phyloP scores from a whole-genome alignment of 2,113 vertebrate genomes.

The Triplophysa tibetana region DNA sequence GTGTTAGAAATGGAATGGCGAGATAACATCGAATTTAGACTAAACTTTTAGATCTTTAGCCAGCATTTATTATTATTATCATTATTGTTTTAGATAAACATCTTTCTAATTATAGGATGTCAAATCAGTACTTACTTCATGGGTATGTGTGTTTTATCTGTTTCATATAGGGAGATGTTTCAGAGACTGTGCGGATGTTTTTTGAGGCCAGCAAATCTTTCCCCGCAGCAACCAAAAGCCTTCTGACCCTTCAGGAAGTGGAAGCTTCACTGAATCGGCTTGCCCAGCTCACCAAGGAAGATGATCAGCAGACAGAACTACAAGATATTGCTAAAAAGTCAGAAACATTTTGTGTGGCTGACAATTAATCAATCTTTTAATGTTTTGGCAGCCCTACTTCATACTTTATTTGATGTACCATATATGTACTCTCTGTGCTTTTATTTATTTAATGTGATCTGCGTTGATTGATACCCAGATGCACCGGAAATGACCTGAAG shows the following conservation, averaged over 20 bases:
- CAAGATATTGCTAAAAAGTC: constrained; percentile 86
- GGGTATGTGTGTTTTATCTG: not conserved
- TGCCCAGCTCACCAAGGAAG: constrained; percentile 92
- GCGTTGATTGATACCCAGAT: constrained; percentile 70
- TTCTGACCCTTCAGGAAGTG: constrained; percentile 94
- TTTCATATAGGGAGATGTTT: constrained; percentile 89
- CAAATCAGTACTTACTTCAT: not conserved
- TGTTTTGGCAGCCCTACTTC: no score
- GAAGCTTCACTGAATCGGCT: constrained; percentile 85
- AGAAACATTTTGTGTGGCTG: not conserved
- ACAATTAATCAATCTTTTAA: no score
- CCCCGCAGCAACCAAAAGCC: constrained; percentile 88
- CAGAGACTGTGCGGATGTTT: constrained; percentile 92
- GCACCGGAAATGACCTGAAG: constrained; percentile 93
- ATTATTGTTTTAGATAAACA: no score
- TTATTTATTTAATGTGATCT: not conserved
- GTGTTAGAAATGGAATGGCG: no score
- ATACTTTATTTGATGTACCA: no score
- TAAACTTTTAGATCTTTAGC: no score
- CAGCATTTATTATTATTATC: no score
- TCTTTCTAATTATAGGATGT: not conserved
- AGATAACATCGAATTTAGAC: no score
- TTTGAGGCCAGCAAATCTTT: constrained; percentile 90
- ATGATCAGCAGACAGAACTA: constrained; percentile 91
- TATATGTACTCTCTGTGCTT: not conserved